Percentiles rank a stretch among this genome's conserved stretches.
Conservation (phyloP, 2,113 vertebrate genomes). For the Equus przewalskii region DNA sequence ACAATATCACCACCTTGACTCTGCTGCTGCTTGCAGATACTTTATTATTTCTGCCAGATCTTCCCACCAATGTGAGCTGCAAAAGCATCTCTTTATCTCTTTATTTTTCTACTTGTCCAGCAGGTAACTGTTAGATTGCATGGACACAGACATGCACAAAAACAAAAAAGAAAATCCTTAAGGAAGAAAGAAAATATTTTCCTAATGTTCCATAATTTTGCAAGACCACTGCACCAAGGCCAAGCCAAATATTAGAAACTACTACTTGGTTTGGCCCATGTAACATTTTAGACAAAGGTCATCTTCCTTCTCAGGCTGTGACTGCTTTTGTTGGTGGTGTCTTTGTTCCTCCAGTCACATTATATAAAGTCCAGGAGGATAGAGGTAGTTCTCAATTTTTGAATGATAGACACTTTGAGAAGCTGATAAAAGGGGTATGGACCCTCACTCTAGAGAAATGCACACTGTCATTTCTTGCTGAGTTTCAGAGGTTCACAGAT, state of each 20-base stretch:
- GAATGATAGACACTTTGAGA: neutral
- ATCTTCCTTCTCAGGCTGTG: neutral
- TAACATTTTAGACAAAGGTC: conserved; percentile 7
- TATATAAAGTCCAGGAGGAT: neutral
- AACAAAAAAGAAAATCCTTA: neutral
- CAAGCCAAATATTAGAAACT: conserved; percentile 8
- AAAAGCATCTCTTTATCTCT: neutral
- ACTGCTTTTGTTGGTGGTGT: neutral
- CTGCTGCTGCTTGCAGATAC: neutral
- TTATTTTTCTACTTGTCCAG: neutral
- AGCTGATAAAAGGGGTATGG: neutral
- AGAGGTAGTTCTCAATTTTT: conserved; percentile 11
- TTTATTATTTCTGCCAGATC: neutral
- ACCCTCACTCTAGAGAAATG: neutral
- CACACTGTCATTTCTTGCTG: neutral
- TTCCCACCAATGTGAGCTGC: neutral
- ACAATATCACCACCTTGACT: neutral
- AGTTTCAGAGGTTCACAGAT: neutral
- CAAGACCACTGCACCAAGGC: neutral
- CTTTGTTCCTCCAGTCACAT: neutral
- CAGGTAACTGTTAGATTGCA: neutral
- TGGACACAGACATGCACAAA: neutral
- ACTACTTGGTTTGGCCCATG: neutral
- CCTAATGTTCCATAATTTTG: conserved; percentile 20
- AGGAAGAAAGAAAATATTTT: neutral